Conservation (phyloP, 2,888 invertebrate genomes). For the Lobophora halterata region DNA sequence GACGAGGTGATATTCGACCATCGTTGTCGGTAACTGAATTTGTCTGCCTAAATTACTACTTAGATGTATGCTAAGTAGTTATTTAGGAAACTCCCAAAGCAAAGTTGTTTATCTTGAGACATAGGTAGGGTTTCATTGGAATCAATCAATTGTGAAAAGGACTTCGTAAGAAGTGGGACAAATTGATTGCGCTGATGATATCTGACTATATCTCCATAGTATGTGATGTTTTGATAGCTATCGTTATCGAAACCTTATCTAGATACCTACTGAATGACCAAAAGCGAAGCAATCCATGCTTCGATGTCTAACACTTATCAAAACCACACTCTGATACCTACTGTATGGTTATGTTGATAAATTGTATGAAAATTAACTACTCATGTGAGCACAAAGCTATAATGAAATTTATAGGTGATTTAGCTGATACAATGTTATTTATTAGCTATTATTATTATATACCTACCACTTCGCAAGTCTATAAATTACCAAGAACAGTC, state of each 20-base stretch:
- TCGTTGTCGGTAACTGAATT: too few species aligned
- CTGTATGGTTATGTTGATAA: not conserved
- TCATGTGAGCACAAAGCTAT: not conserved
- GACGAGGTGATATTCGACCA: too few species aligned
- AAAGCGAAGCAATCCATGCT: not conserved
- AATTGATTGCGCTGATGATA: conserved; percentile 12
- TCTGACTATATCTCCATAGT: conserved; percentile 4
- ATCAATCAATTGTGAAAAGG: conserved; percentile 10
- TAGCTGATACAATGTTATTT: conserved; percentile 5
- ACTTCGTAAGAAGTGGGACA: conserved; percentile 11
- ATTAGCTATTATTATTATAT: conserved; percentile 5
- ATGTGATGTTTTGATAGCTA: conserved; percentile 5
- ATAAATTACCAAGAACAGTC: conserved; percentile 1
- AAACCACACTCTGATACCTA: too few species aligned
- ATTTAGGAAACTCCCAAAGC: not conserved
- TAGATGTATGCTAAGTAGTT: too few species aligned
- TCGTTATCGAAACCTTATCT: not conserved
- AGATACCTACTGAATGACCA: not conserved
- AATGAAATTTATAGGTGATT: not conserved
- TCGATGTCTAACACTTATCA: not conserved
- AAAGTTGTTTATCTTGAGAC: conserved; percentile 1
- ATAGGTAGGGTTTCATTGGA: conserved; percentile 2
- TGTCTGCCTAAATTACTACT: too few species aligned
- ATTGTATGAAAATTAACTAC: not conserved
- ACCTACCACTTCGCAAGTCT: conserved; percentile 1